Conservation (phyloP, 2,797 vertebrate genomes). For the Momotus momota region DNA sequence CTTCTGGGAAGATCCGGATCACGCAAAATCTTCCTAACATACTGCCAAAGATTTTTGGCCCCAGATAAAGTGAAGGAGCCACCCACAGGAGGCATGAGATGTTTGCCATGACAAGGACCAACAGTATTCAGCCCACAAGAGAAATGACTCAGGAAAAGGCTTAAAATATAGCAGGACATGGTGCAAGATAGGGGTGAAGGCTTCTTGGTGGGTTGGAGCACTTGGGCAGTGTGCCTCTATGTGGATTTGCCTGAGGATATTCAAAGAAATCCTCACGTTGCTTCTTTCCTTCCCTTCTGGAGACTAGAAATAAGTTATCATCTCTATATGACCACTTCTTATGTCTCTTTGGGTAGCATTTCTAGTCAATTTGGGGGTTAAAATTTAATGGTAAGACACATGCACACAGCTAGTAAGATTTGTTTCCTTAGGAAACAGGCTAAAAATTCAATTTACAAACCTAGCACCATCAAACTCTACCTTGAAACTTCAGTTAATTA, state of each 20-base stretch:
- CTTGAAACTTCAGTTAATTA: neutral
- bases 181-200: neutral
- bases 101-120: neutral
- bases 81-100: neutral
- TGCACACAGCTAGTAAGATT: neutral
- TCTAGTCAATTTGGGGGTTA: neutral
- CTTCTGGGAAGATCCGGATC: neutral
- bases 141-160: neutral
- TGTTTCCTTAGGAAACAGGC: neutral
- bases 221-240: neutral
- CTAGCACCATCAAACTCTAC: neutral
- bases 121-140: neutral
- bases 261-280: neutral
- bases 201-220: neutral
- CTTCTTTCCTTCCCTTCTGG: neutral
- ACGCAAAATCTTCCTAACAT: neutral
- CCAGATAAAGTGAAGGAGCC: neutral
- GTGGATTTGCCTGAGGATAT: neutral
- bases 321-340: neutral
- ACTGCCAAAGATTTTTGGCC: neutral
- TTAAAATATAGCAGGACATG: neutral
- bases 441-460: constrained; percentile 32
- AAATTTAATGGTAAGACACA: neutral
- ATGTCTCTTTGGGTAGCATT: neutral
- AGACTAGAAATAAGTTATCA: neutral